phyloP scores from a whole-genome alignment of 2,888 invertebrate genomes.

The Pandemis cinnamomeana region DNA sequence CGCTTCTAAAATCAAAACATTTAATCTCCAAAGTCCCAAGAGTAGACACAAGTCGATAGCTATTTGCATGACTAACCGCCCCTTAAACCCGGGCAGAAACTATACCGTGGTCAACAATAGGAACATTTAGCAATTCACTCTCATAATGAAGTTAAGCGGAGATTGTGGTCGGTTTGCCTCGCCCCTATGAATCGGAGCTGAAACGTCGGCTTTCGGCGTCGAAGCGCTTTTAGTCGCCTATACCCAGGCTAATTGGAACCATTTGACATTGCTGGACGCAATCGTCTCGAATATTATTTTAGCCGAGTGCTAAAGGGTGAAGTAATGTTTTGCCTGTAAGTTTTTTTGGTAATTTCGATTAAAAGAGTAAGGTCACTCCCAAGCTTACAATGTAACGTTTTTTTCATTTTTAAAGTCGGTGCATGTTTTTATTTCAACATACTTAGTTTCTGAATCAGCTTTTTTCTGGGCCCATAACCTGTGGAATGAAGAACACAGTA shows the following conservation, averaged over 20 bases:
- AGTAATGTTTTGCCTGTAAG: no score
- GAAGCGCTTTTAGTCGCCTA: slow-evolving; percentile 48
- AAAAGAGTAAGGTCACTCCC: no score
- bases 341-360: no score
- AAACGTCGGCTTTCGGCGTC: slow-evolving; percentile 51
- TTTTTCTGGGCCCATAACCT: no score
- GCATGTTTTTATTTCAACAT: no score
- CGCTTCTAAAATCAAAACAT: slow-evolving; percentile 36
- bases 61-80: slow-evolving; percentile 78
- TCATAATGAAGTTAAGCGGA: slow-evolving; percentile 80
- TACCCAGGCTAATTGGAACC: slow-evolving; percentile 27
- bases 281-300: no score
- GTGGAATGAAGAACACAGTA: no score
- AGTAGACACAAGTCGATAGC: slow-evolving; percentile 60
- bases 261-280: slow-evolving; percentile 5
- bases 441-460: no score
- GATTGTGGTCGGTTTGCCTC: slow-evolving; percentile 67
- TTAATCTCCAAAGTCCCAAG: slow-evolving; percentile 42
- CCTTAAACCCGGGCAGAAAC: slow-evolving; percentile 59
- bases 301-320: neutral
- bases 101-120: slow-evolving; percentile 72
- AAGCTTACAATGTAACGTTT: no score
- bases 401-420: no score
- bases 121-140: slow-evolving; percentile 79
- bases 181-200: slow-evolving; percentile 62